Base-by-base conservation (phyloP, 2,113 vertebrate species). In the Callaeas wilsoni region DNA sequence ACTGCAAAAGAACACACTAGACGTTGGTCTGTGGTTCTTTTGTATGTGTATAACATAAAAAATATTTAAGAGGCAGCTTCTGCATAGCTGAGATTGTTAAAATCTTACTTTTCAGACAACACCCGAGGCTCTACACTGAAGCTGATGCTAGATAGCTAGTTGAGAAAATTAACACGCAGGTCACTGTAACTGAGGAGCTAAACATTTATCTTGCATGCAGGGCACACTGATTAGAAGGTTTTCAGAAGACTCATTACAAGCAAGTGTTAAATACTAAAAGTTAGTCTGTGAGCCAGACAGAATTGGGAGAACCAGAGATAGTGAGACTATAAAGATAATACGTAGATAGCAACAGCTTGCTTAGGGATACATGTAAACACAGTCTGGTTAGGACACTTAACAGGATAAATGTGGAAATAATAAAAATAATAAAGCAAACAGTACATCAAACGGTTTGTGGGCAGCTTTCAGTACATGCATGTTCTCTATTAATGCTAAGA, bases 281-380 rank as follows among this genome's bases (percentile, higher is more conserved):
- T n/a, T 56, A 75, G 33, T 64, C 44, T 56, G 65, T 42, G 49
- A 84, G 65, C 74, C 60, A 94, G 77, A 62, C 69, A 71, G 69
- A 95, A 91, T 73, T 89, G 17, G 33, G 81, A 87, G 56, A 91
- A 84, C 16, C 2, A 4, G 64, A 95, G 89, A 96, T 93, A 93
- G 88, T 32, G 52, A 76, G 80, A 63, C 86, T 63, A 81, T 93
- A 92, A 93, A 95, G 56, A 91, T 91, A 69, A 81, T 75, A 89
- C 42, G 57, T 57, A 94, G 77, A 62, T 89, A 91, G 77, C 62
- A 94, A 96, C 91, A 75, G 52, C 80, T 94, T 91, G 57, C 95
- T 93, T 93, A 92, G 44, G 64, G 49, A 94, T 59, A 67, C 64
- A 84, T 64, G 52, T 96, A 95, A 97, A 93, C 96, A 96, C 50